Percentiles rank a stretch among this genome's conserved stretches.
Evolutionary conservation across 2,797 vertebrate species (phyloP).

Genomic region (Hypotaenidia philippensis): DNA sequence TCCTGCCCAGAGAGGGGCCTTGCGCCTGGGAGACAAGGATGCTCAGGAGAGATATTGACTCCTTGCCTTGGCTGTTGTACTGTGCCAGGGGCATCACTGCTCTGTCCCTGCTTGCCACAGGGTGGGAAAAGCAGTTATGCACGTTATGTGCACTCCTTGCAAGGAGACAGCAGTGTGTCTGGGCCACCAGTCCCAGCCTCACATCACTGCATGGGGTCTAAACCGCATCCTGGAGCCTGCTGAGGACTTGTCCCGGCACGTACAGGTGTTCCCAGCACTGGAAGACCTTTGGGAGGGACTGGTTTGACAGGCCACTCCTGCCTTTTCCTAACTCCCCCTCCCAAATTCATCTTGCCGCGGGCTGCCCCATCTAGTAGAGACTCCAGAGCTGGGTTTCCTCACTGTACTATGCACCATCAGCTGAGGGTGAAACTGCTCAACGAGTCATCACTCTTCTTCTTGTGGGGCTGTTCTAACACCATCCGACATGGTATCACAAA

Average conservation of each 20-base stretch:
- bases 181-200: background rate
- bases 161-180: rapidly evolving
- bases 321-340: background rate
- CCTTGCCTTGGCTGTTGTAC: background rate
- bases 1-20: rapidly evolving
- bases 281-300: background rate
- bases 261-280: background rate
- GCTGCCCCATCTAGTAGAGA: background rate
- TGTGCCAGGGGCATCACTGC: background rate
- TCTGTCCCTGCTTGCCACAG: background rate
- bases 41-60: background rate
- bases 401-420: rapidly evolving
- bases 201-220: background rate
- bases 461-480: background rate
- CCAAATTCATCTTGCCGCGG: background rate
- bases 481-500: rapidly evolving
- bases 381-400: slow-evolving; percentile 2
- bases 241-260: background rate
- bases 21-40: rapidly evolving
- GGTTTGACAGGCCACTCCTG: slow-evolving; percentile 21
- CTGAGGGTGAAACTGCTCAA: background rate
- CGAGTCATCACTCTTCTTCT: background rate
- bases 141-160: background rate
- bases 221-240: background rate
- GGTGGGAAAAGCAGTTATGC: background rate